A percentile compares a stretch with the other conserved stretches of the same genome.
Evolutionary conservation across 1,140 invertebrate genomes (phyloP).

Genomic region (Drosophila ficusphila): DNA sequence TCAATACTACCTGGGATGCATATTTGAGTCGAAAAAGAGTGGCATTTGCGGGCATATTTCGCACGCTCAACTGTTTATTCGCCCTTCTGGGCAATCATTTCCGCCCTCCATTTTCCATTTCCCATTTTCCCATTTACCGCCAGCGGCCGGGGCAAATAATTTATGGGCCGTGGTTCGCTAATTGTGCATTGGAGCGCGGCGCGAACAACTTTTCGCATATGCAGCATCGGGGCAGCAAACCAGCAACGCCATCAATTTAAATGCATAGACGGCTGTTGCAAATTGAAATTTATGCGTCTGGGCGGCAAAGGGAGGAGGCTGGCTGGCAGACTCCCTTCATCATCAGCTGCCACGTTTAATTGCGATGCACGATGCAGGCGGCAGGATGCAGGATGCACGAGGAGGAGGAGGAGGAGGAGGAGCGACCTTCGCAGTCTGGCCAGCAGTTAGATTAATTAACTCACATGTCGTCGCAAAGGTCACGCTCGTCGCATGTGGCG

Average conservation of each 20-base stretch:
- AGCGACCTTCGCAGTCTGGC: conserved; percentile 68
- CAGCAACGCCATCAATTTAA: conserved; percentile 40
- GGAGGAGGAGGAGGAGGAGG: too few species aligned
- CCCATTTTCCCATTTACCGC: conserved; percentile 10
- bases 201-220: conserved; percentile 67
- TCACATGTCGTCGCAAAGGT: conserved; percentile 71
- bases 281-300: conserved; percentile 77
- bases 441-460: conserved; percentile 77
- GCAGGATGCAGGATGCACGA: too few species aligned
- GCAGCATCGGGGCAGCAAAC: conserved; percentile 12
- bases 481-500: conserved; percentile 57
- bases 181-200: conserved; percentile 67
- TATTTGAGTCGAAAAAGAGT: conserved; percentile 35
- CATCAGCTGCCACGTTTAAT: conserved; percentile 48
- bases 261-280: conserved; percentile 47
- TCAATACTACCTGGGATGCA: conserved; percentile 47
- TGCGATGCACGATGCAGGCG: conserved; percentile 36
- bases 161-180: conserved; percentile 63
- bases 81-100: conserved; percentile 58
- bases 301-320: conserved; percentile 33
- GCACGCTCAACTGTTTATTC: conserved; percentile 24
- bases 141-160: conserved; percentile 50
- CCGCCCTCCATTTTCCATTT: conserved; percentile 55
- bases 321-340: conserved; percentile 29
- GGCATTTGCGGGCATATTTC: conserved; percentile 10